A percentile compares a stretch with the other conserved stretches of the same genome.
phyloP scores from a whole-genome alignment of 2,113 vertebrate genomes.

The Acanthochromis polyacanthus region DNA sequence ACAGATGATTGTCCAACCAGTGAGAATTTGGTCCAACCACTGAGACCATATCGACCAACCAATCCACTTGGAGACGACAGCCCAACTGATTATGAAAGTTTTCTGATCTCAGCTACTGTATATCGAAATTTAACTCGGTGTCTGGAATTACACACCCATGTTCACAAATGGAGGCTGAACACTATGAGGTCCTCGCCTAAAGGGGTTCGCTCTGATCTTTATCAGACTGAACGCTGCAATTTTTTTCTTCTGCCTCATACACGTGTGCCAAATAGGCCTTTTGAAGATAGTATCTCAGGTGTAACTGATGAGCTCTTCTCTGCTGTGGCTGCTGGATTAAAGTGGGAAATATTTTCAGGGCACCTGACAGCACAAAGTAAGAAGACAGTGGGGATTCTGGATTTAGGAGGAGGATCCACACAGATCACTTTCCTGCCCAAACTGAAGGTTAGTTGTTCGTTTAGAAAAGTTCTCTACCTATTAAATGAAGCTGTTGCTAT shows the following conservation, averaged over 20 bases:
- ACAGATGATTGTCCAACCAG: too few species aligned
- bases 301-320: constrained; percentile 37
- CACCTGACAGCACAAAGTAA: constrained; percentile 85
- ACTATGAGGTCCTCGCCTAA: constrained; percentile 8
- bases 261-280: constrained; percentile 35
- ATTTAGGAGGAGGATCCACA: constrained; percentile 96
- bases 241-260: constrained; percentile 29
- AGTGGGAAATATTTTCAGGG: constrained; percentile 84
- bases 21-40: neutral
- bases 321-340: constrained; percentile 41
- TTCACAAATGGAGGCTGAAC: constrained; percentile 19
- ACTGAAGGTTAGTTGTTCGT: constrained; percentile 84
- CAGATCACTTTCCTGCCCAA: constrained; percentile 96
- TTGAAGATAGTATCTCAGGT: constrained; percentile 68
- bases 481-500: neutral
- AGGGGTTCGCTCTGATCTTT: constrained; percentile 48
- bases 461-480: neutral
- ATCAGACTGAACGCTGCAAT: constrained; percentile 32
- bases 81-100: neutral
- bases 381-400: constrained; percentile 91
- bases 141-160: constrained; percentile 15
- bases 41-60: too few species aligned
- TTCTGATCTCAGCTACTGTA: neutral
- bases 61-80: too few species aligned
- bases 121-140: neutral